These are phyloP conservation scores for Nyctibius bracteatus DNA, from an alignment of 2,113 vertebrate species.

Conservation along the genomic window DNA sequence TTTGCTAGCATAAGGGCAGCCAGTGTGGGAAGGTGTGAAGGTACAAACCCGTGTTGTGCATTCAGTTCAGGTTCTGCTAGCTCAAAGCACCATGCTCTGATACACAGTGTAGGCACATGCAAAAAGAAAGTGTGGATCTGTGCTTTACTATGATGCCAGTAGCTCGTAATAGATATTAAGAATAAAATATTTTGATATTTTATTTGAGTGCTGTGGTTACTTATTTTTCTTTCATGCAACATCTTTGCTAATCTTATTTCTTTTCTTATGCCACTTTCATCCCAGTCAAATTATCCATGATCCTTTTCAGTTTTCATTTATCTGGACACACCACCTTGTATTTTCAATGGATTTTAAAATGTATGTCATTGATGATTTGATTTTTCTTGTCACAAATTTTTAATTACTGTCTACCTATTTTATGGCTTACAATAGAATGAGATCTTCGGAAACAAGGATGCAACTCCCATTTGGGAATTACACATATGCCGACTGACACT, in stretches of 20 bases:
- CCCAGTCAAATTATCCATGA: not conserved
- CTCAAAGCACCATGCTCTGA: rapidly evolving
- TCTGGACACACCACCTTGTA: not conserved
- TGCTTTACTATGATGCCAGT: not conserved
- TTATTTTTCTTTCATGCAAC: not conserved
- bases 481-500: not conserved
- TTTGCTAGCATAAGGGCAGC: not conserved
- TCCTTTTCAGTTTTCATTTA: not conserved
- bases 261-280: not conserved
- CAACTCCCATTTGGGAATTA: conserved; percentile 1
- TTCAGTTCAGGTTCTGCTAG: not conserved
- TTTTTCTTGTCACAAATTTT: conserved; percentile 1
- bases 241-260: not conserved
- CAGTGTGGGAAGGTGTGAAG: not conserved
- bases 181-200: not conserved
- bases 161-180: not conserved
- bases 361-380: not conserved
- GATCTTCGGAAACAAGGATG: not conserved
- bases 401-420: conserved; percentile 31
- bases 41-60: rapidly evolving
- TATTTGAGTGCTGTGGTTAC: not conserved
- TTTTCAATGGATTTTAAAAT: not conserved
- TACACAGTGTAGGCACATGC: not conserved
- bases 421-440: not conserved
- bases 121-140: not conserved